Evolutionary conservation across 1,140 invertebrate genomes (phyloP), one percentile per base, ranked within the genome.

Genomic region (Drosophila murphyi): DNA sequence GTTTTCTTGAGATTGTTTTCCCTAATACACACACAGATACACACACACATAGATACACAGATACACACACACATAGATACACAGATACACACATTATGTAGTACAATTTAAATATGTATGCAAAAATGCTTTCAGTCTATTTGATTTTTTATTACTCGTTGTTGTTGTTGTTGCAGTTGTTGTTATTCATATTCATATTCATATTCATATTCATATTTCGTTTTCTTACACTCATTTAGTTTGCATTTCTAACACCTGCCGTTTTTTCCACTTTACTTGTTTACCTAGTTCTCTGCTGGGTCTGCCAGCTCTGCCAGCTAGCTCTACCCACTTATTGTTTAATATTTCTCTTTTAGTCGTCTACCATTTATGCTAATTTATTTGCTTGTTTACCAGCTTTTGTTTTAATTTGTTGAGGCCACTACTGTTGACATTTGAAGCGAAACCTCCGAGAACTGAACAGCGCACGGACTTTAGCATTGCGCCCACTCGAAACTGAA

Each of bases 331-430:
- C 48, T 73, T 74, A 54, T 68, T 72, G 48, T 56, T 69, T 60
- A 39, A 60, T 64, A 70, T 68, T 55, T 67, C 61, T 61, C 45
- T 60, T 61, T 60, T 41, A 54, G 77, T 61, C 56, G 76, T 87
- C 67, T 86, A 78, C 67, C 82, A 87, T 87, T 86, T 86, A 87
- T 86, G 82, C 82, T 86, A 87, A 86, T 86, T 86, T 86, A 86
- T 86, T 87, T 86, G 83, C 82, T 85, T 86, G 82, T 86, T 86
- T 86, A 86, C 83, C 82, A 76, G 79, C 82, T 87, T 87, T 86
- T 86, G 82, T 86, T 86, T 86, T 86, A 86, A 86, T 87, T 85
- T 86, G 82, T 82, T 87, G 77, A 85, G 83, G 82, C 79, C 79
- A 72, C 79, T 68, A 48, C 67, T 70, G 68, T 82, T 87, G 82